Base-by-base conservation (phyloP, 1,140 invertebrate genomes). In the Listronotus oregonensis region DNA sequence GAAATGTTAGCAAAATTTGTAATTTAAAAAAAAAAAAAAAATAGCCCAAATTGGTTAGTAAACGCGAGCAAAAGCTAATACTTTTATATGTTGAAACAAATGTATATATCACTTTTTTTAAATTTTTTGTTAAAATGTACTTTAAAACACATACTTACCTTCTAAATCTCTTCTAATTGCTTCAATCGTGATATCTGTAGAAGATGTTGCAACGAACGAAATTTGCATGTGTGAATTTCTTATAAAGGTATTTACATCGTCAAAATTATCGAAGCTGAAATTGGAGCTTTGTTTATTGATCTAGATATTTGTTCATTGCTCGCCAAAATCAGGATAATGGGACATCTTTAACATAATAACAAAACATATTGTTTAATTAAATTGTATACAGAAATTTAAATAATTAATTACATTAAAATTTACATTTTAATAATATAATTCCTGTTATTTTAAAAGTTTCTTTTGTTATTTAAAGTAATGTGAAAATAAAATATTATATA, bases 111-210 rank as follows among this genome's bases (percentile, higher is more conserved):
- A 27, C 5, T 27, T 27, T 27, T 27, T 27, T 27, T 27, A 27
- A 27, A 1, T 5, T 27, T 27, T 5, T 27, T 27, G 21, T 27
- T 3, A 27, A n/a, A 56, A 56, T 6, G 46, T 7, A 42, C 1
- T 12, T 11, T n/a, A n/a, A n/a, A n/a, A n/a, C n/a, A n/a, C n/a
- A 6, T 15, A 55, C 81, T 81, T 75, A 88, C 86, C 84, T 76
- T 87, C 85, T 54, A 88, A 79, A 75, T 88, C 86, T 51, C 80
- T 81, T 63, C 84, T 79, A 46, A 86, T 80, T 40, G 82, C 82
- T 66, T 86, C 84, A 44, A 83, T 80, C 11, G 85, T 80, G 49
- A 84, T 80, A 73, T 87, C 85, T 58, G 85, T 78, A 42, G 85
- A 84, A 46, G 84, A 81, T 66, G 85, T 85, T 14, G 86, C 76